Percentiles rank a stretch among this genome's conserved stretches.
Evolutionary conservation across 2,113 vertebrate genomes (phyloP).

Genomic region (Oreochromis spilurus): DNA sequence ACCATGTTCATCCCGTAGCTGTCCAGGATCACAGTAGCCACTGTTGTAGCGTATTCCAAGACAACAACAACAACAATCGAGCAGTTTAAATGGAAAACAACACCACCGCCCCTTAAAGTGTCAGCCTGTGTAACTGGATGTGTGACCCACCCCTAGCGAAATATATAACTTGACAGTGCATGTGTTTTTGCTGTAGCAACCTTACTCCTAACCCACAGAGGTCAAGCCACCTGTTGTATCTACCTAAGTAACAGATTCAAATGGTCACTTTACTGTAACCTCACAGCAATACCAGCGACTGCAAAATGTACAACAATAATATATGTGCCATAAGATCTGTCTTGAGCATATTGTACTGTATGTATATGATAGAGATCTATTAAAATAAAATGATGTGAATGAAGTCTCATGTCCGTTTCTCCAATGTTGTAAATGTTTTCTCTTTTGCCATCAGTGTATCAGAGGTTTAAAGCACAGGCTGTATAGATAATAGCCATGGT

Average conservation of each 20-base stretch:
- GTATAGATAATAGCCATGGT: background rate
- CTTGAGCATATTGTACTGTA: constrained; percentile 72
- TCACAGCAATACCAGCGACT: constrained; percentile 70
- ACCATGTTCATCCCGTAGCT: constrained; percentile 28
- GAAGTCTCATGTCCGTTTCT: background rate
- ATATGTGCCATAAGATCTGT: constrained; percentile 70
- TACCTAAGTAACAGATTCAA: constrained; percentile 40
- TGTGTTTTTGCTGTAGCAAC: constrained; percentile 67
- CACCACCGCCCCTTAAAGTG: constrained; percentile 19
- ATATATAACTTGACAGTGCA: constrained; percentile 67
- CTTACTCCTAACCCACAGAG: constrained; percentile 35
- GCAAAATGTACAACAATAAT: constrained; percentile 67
- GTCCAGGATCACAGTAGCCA: constrained; percentile 58
- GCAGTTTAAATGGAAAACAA: constrained; percentile 20
- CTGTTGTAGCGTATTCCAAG: constrained; percentile 64
- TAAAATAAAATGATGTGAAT: constrained; percentile 59
- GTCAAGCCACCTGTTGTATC: constrained; percentile 47
- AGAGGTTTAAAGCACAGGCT: background rate
- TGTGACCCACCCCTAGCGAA: constrained; percentile 49
- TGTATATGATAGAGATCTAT: constrained; percentile 73
- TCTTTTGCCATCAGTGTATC: background rate
- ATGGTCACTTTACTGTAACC: constrained; percentile 65
- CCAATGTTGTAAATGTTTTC: background rate
- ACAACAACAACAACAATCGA: background rate
- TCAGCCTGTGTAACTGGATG: constrained; percentile 55